Percentiles rank a stretch among this genome's conserved stretches.
phyloP scores from a whole-genome alignment of 2,797 vertebrate species.

The Naso thynnoides region DNA sequence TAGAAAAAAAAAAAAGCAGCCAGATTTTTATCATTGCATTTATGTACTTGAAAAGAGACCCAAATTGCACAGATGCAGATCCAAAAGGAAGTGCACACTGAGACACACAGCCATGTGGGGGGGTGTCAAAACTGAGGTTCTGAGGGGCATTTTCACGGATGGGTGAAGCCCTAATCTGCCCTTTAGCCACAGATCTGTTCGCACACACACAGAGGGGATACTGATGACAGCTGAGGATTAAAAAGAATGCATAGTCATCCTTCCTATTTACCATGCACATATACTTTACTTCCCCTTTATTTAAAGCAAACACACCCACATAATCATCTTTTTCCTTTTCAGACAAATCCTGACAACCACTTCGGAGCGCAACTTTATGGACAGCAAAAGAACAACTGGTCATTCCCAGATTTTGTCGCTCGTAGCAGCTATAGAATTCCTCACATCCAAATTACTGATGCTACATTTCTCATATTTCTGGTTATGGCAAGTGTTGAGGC shows the following conservation, averaged over 20 bases:
- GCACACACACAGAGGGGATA: conserved; percentile 37
- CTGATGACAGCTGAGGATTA: conserved; percentile 51
- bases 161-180: conserved; percentile 75
- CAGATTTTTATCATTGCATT: conserved; percentile 63
- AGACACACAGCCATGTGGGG: conserved; percentile 1
- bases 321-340: not conserved
- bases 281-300: conserved; percentile 17
- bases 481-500: not conserved
- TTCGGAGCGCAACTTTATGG: not conserved
- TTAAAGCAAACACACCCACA: conserved; percentile 8
- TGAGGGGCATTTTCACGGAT: conserved; percentile 67
- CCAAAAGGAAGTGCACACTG: conserved; percentile 50
- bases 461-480: conserved; percentile 4
- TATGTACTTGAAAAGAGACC: conserved; percentile 47
- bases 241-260: conserved; percentile 45
- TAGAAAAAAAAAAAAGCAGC: conserved; percentile 48
- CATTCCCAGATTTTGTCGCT: not conserved
- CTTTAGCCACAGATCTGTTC: conserved; percentile 62
- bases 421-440: not conserved
- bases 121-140: conserved; percentile 26
- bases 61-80: conserved; percentile 47
- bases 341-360: not conserved
- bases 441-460: not conserved
- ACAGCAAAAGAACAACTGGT: not conserved
- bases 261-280: conserved; percentile 36